Base-by-base conservation (phyloP, 2,797 vertebrate species). In the Gallinago solitaria region DNA sequence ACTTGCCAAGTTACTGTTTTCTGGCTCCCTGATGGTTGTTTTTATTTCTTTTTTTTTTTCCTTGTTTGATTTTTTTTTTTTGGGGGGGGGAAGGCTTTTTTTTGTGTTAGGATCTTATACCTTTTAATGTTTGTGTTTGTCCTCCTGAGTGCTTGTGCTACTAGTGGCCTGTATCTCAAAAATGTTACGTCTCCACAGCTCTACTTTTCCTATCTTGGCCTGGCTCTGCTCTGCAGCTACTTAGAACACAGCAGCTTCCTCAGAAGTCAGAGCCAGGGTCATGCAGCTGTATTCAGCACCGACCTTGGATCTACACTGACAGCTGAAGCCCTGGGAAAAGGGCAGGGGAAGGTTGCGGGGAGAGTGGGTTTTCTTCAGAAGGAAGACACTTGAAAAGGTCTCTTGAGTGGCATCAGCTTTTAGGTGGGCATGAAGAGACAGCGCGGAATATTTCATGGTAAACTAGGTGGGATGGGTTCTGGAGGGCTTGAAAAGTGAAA, bases 191-290 rank as follows among this genome's bases (percentile, higher is more conserved):
- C 39, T 61, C 47, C 24, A 41, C 24, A 39, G 43, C 8, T 68
- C 24, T 32, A 3, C 19, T 8, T 69, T 86, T 68, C 47, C 91
- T 57, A 54, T 68, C 54, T 73, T 73, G 85, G 65, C 0, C 2
- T 78, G 69, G n/a, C 30, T 86, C 56, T 74, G 3, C 51, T 74
- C 16, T 81, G 76, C 59, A 54, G 24, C 32, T 53, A 41, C 53
- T 89, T 45, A 64, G 45, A 95, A 53, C 11, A 2, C n/a, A 60
- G 61, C 48, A 88, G 64, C 83, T 93, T 81, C 61, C 33, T 94
- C 61, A 51, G 90, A 83, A 93, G 53, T 64, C 1, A 0, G 53
- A 91, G 39, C 60, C 2, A 53, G 77, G 79, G 76, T 88, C 41
- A 16, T 33, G 61, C 54, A 65, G 69, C 87, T 73, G 87, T 47